phyloP scores from a whole-genome alignment of 1,140 invertebrate species.

The Seison nebaliae region DNA sequence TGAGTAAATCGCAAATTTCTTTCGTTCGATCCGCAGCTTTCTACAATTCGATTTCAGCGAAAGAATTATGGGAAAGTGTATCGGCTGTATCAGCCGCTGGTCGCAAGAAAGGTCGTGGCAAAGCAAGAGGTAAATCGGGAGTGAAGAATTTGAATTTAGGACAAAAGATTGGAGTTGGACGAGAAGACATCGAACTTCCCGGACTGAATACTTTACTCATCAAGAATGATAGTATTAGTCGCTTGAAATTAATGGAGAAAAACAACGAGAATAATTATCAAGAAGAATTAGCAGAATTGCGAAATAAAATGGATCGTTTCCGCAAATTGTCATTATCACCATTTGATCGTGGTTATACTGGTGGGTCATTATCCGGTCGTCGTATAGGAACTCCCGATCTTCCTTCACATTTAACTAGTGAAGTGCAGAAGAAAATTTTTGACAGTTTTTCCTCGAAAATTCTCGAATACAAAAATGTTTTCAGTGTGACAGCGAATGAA shows the following conservation, averaged over 20 bases:
- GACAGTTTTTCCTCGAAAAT: conserved; percentile 59
- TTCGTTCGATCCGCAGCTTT: too few species aligned
- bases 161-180: conserved; percentile 53
- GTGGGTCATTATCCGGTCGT: conserved; percentile 46
- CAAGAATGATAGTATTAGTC: neutral
- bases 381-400: conserved; percentile 50
- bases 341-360: conserved; percentile 62
- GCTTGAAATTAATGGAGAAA: conserved; percentile 9
- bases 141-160: conserved; percentile 61
- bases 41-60: too few species aligned
- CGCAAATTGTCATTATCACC: conserved; percentile 38
- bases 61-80: conserved; percentile 68
- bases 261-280: conserved; percentile 34
- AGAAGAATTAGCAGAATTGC: conserved; percentile 39
- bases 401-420: conserved; percentile 18
- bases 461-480: conserved; percentile 33
- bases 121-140: conserved; percentile 40
- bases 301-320: conserved; percentile 41
- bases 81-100: conserved; percentile 82
- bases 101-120: conserved; percentile 66
- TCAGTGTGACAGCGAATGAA: conserved; percentile 1
- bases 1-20: too few species aligned
- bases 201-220: conserved; percentile 58
- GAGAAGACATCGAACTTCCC: conserved; percentile 58
- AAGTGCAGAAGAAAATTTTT: conserved; percentile 57